These are phyloP conservation scores for Phrynocephalus versicolor DNA, from an alignment of 2,113 vertebrate species.

Conservation along the genomic window DNA sequence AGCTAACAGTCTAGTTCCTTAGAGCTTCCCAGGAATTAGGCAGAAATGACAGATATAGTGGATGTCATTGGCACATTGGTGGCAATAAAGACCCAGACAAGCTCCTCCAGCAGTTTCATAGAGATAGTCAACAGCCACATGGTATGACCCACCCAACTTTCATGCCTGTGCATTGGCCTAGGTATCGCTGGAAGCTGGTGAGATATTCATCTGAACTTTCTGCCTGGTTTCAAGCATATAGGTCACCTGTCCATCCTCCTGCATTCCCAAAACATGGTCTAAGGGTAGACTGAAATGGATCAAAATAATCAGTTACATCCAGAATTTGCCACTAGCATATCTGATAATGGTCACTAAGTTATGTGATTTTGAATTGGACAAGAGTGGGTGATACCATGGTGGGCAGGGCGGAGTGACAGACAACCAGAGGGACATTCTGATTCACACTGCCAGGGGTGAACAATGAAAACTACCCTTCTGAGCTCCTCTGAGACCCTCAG, in stretches of 20 bases:
- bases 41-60: neutral
- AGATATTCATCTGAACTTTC: neutral
- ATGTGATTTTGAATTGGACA: neutral
- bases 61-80: neutral
- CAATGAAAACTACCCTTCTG: too few species aligned
- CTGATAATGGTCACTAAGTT: neutral
- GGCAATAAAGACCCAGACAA: neutral
- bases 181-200: neutral
- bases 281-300: neutral
- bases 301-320: too few species aligned
- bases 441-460: too few species aligned
- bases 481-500: too few species aligned
- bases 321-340: neutral
- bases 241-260: neutral
- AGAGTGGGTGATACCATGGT: too few species aligned
- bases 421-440: too few species aligned
- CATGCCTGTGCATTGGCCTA: neutral
- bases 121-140: neutral
- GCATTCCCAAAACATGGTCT: neutral
- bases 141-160: neutral
- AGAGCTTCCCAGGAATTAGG: neutral
- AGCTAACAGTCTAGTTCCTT: neutral
- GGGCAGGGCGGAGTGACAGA: too few species aligned
- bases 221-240: neutral
- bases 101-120: neutral